Base-by-base conservation (phyloP, 2,113 vertebrate species). In the Lophochroa leadbeateri region DNA sequence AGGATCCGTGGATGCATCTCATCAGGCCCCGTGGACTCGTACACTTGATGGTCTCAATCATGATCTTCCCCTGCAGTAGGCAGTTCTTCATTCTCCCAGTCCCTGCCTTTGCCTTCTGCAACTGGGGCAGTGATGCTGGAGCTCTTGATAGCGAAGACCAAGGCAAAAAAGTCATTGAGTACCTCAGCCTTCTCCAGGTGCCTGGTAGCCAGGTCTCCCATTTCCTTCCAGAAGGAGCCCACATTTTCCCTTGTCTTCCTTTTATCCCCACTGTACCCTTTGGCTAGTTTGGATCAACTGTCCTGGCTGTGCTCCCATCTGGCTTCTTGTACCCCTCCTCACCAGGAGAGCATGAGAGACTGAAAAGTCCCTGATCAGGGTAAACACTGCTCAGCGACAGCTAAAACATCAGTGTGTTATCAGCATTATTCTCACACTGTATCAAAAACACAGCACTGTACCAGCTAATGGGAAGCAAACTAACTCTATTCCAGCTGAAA, bases 281-380 rank as follows among this genome's bases (percentile, higher is more conserved):
- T 68, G 61, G n/a, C 17, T 20, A 67, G 23, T 46, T 25, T 58
- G 37, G 60, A 19, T 41, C 68, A 74, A 31, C 39, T 75, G n/a
- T 35, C 10, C 60, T 27, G 2, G n/a, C 0, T 35, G 52, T 19
- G 11, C 53, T 63, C 31, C n/a, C 21, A 43, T 31, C 10, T 1
- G 0, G 29, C 8, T 63, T 75, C 61, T 63, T 37, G 11, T 17
- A 21, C 35, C 53, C 21, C 47, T 35, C 15, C 61, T 69, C 10
- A 2, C n/a, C 47, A 41, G 69, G 47, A 69, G 53, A 69, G 25
- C 17, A 37, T 7, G 15, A 15, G 31, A 75, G n/a, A 81, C 17
- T 43, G 46, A 5, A 3, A 86, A 69, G 7, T 11, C 25, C 53
- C 69, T 68, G 46, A 55, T 28, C 23, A 69, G 31, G 61, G 52